phyloP scores from a whole-genome alignment of 2,797 vertebrate genomes.

The Sardinella longiceps region DNA sequence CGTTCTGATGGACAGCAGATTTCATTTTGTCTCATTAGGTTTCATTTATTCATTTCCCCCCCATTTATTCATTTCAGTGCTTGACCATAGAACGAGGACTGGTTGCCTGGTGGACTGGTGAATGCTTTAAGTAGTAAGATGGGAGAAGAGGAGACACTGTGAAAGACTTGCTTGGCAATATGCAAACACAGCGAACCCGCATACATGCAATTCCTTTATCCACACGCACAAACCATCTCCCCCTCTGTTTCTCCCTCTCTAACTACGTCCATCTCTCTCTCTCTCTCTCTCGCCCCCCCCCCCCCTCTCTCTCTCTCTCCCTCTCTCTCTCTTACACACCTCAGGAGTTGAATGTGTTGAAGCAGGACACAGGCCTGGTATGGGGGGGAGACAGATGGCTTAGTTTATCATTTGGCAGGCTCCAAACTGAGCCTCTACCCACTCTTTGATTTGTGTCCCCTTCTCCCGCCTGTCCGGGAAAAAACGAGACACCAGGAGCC shows the following conservation, averaged over 20 bases:
- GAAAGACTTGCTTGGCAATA: conserved; percentile 45
- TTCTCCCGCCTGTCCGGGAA: conserved; percentile 50
- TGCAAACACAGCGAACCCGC: conserved; percentile 55
- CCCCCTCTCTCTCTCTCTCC: neutral
- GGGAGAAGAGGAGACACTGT: neutral
- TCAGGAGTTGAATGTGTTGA: conserved; percentile 54
- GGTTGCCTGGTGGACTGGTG: neutral
- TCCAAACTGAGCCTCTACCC: conserved; percentile 34
- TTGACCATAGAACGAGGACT: neutral
- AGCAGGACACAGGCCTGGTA: conserved; percentile 49
- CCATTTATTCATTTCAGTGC: neutral
- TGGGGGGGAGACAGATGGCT: conserved; percentile 65
- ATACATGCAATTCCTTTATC: conserved; percentile 36
- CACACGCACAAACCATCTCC: too few relatives aligned
- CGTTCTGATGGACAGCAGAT: conserved; percentile 43
- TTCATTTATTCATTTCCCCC: neutral
- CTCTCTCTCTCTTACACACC: neutral
- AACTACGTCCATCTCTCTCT: neutral
- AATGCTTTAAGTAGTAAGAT: neutral
- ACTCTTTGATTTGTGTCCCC: conserved; percentile 37
- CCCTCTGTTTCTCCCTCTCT: neutral
- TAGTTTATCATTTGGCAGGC: conserved; percentile 66
- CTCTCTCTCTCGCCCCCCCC: too few relatives aligned
- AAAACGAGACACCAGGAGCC: conserved; percentile 40
- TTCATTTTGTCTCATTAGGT: neutral